phyloP scores from a whole-genome alignment of 2,888 invertebrate genomes.

The Watsonalla binaria region DNA sequence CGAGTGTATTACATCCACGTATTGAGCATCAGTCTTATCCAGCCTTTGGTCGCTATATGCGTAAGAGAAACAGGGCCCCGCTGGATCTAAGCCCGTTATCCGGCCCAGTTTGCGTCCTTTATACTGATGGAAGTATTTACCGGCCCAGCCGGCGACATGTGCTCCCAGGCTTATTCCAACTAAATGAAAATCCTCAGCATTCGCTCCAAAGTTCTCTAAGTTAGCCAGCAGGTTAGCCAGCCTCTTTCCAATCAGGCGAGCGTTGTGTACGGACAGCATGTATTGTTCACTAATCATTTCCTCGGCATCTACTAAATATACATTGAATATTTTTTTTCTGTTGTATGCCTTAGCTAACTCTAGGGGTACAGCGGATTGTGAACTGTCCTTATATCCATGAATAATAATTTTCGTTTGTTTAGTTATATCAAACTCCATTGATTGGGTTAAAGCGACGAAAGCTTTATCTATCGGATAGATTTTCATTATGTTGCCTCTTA shows the following conservation, averaged over 20 bases:
- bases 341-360: conserved; percentile 65
- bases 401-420: conserved; percentile 70
- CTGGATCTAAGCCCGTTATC: conserved; percentile 72
- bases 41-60: conserved; percentile 62
- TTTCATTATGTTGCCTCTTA: conserved; percentile 41
- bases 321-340: conserved; percentile 68
- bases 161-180: conserved; percentile 80
- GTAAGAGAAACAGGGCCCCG: conserved; percentile 71
- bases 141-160: conserved; percentile 75
- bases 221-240: conserved; percentile 71
- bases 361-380: conserved; percentile 60
- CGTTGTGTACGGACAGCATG: conserved; percentile 62
- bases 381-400: conserved; percentile 68
- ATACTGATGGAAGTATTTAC: conserved; percentile 65
- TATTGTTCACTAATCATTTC: conserved; percentile 65
- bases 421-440: conserved; percentile 57
- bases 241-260: conserved; percentile 71
- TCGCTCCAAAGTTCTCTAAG: conserved; percentile 63
- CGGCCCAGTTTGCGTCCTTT: conserved; percentile 57
- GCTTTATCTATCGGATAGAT: conserved; percentile 60
- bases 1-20: conserved; percentile 69
- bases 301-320: conserved; percentile 66
- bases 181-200: conserved; percentile 72
- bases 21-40: conserved; percentile 62
- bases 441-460: conserved; percentile 48